Evolutionary conservation across 2,797 vertebrate species (phyloP).

Genomic region (Carapus acus): DNA sequence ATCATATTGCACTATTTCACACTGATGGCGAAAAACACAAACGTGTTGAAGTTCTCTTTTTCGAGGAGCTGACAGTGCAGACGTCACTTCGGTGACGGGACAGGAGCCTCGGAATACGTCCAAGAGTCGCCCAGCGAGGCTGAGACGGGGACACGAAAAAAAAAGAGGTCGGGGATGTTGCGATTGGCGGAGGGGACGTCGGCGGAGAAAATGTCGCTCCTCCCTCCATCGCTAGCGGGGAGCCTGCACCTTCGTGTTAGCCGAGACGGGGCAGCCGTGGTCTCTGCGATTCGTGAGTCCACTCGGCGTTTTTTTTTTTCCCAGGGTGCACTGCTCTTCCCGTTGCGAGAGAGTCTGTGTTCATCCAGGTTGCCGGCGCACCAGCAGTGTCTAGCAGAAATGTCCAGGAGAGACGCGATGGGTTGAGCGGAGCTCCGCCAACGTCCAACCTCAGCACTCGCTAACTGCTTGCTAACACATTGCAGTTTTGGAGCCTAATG

Average conservation of each 20-base stretch:
- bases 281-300: slow-evolving; percentile 19
- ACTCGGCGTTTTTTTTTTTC: slow-evolving; percentile 52
- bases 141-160: too few species aligned
- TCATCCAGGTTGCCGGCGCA: slow-evolving; percentile 60
- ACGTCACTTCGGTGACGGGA: slow-evolving; percentile 57
- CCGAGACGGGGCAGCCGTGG: slow-evolving; percentile 12
- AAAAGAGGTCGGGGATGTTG: slow-evolving; percentile 65
- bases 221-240: slow-evolving; percentile 59
- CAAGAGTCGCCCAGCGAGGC: slow-evolving; percentile 68
- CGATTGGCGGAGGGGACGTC: too few species aligned
- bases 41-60: slow-evolving; percentile 73
- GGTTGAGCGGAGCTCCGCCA: too few species aligned
- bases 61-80: slow-evolving; percentile 58
- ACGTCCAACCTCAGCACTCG: too few species aligned
- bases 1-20: slow-evolving; percentile 72
- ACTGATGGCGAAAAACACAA: slow-evolving; percentile 72
- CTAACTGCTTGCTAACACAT: too few species aligned
- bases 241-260: slow-evolving; percentile 67
- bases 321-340: slow-evolving; percentile 69
- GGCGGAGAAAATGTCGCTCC: too few species aligned
- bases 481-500: slow-evolving; percentile 27
- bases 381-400: too few species aligned
- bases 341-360: slow-evolving; percentile 64
- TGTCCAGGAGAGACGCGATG: too few species aligned
- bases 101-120: slow-evolving; percentile 59